phyloP scores from a whole-genome alignment of 2,888 invertebrate species.

The Syrphus vitripennis region DNA sequence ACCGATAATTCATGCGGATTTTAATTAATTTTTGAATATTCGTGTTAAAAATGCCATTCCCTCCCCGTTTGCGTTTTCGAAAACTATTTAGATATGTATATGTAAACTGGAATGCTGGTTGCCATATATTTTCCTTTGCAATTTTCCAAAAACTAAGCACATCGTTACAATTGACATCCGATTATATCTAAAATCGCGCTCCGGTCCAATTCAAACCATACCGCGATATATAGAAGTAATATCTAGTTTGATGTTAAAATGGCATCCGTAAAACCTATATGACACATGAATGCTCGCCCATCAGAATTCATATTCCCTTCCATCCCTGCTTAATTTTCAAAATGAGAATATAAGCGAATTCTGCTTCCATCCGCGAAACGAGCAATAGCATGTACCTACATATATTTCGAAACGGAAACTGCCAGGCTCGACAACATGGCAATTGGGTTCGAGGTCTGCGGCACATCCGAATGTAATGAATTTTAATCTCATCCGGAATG shows the following conservation, averaged over 20 bases:
- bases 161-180: conserved; percentile 64
- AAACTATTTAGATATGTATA: background rate
- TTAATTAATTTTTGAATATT: conserved; percentile 67
- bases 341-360: conserved; percentile 5
- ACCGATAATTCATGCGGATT: conserved; percentile 44
- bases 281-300: conserved; percentile 19
- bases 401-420: background rate
- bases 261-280: background rate
- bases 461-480: conserved; percentile 68
- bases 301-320: background rate
- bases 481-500: conserved; percentile 69
- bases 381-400: background rate
- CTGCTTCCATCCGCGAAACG: background rate
- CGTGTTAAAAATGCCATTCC: conserved; percentile 15
- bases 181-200: conserved; percentile 51
- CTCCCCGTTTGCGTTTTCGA: background rate
- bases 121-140: background rate
- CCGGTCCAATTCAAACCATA: conserved; percentile 13
- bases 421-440: conserved; percentile 40
- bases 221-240: background rate
- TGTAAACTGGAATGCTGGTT: conserved; percentile 10
- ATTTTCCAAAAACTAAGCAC: conserved; percentile 46
- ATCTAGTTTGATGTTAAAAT: background rate
- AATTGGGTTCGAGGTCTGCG: conserved; percentile 53
- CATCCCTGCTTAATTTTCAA: background rate